phyloP scores from a whole-genome alignment of 2,797 vertebrate genomes.

The Myotis findleyi region DNA sequence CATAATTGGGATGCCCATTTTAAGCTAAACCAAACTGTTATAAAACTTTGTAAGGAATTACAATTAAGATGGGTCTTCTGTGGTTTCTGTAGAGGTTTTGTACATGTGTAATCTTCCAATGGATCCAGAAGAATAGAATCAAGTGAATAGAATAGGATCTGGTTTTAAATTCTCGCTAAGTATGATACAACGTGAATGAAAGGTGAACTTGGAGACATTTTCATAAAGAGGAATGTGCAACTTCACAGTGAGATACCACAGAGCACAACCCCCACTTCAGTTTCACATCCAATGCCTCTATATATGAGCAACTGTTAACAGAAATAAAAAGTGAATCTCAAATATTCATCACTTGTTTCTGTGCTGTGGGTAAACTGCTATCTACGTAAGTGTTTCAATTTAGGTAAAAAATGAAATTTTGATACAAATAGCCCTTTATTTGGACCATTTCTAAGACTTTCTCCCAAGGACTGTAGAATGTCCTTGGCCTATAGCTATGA shows the following conservation, averaged over 20 bases:
- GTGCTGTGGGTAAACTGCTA: neutral
- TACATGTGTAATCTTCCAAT: neutral
- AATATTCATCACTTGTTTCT: neutral
- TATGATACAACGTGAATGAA: neutral
- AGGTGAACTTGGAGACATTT: neutral
- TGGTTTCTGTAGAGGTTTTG: neutral
- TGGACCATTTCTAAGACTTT: neutral
- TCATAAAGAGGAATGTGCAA: neutral
- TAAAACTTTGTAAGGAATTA: neutral
- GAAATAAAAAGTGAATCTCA: neutral
- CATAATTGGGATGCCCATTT: neutral
- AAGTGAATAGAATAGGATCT: neutral
- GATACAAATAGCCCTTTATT: neutral
- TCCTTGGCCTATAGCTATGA: neutral
- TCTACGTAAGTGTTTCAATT: neutral
- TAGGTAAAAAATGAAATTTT: constrained; percentile 16
- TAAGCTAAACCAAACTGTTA: neutral
- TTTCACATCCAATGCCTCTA: constrained; percentile 8
- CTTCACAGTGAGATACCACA: neutral
- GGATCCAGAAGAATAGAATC: neutral
- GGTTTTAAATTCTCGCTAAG: neutral
- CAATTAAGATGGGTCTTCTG: neutral
- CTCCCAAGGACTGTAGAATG: neutral
- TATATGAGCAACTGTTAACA: neutral
- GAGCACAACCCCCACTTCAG: neutral